A percentile compares a stretch with the other conserved stretches of the same genome.
phyloP scores from a whole-genome alignment of 2,888 invertebrate species.

The Ethmia dodecea region DNA sequence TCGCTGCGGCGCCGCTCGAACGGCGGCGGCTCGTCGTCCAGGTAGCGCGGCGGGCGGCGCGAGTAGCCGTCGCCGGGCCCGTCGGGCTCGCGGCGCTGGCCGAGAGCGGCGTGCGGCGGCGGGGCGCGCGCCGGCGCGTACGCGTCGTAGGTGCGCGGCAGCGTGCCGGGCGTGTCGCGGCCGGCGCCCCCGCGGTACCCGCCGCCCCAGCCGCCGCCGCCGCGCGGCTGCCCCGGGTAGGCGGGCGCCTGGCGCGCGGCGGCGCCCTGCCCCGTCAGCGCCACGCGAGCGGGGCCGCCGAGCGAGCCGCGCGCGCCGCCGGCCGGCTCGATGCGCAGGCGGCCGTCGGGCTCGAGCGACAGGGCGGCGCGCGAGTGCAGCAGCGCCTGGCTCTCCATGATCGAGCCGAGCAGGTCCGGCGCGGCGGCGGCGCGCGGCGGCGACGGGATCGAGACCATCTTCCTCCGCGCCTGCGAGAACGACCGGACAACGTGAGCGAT shows the following conservation, averaged over 20 bases:
- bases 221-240: constrained; percentile 78
- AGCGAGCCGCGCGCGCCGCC: background rate
- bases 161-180: constrained; percentile 26
- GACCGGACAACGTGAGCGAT: no score
- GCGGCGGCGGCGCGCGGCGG: constrained; percentile 59
- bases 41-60: constrained; percentile 39
- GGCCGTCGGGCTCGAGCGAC: constrained; percentile 79
- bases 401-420: constrained; percentile 82
- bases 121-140: constrained; percentile 9
- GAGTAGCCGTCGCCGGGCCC: constrained; percentile 35
- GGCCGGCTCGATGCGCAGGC: constrained; percentile 68
- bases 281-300: constrained; percentile 26
- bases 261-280: constrained; percentile 36
- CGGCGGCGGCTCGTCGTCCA: constrained; percentile 11
- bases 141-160: constrained; percentile 15
- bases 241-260: constrained; percentile 76
- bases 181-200: constrained; percentile 50
- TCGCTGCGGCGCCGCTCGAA: constrained; percentile 10
- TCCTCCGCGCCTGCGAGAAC: constrained; percentile 67
- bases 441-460: constrained; percentile 58
- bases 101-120: constrained; percentile 14
- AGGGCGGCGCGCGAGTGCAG: constrained; percentile 81
- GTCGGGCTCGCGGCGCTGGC: constrained; percentile 32
- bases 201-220: constrained; percentile 64
- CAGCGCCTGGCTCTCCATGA: constrained; percentile 83